Base-by-base conservation (phyloP, 2,113 vertebrate genomes). In the Archilochus colubris region DNA sequence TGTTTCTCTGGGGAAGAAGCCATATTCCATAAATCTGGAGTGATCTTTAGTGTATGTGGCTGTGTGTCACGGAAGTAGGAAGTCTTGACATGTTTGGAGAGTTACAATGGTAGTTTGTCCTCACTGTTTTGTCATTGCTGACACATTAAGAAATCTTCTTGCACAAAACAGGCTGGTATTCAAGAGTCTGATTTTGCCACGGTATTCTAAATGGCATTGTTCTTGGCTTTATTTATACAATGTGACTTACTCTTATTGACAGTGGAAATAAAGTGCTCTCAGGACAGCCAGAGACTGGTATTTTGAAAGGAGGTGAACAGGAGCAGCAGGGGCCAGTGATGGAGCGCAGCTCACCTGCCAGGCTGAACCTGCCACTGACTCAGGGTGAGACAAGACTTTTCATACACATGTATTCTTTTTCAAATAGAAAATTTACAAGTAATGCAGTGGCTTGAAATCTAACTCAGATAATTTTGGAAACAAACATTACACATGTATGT, bases 371-470 rank as follows among this genome's bases (percentile, higher is more conserved):
- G 64, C 97, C 96, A 0, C 53, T 91, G 66, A 70, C 93, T 96
- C 97, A 96, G 87, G 97, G 97, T 98, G 79, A 97, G 28, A 61
- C 63, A 64, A 91, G 43, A 73, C 17, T 61, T 25, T 75, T 79
- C 22, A 23, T 31, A 11, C 6, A 1, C 19, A 18, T 55, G 8
- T 73, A 14, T 84, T 78, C 20, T 78, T 78, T 85, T 82, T 19
- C 46, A 74, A 31, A 43, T 30, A 69, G 78, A 72, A 89, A 73
- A 46, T 40, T 36, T 8, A 5, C 31, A 68, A 66, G 12, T 76
- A 24, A 28, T 75, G 38, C 19, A 69, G 27, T 58, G 69, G n/a
- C 50, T 38, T 50, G 31, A 55, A 95, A 86, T 61, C 4, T 38
- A 44, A 51, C 36, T 55, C 31, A 31, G 23, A 82, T 8, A 16